phyloP scores from a whole-genome alignment of 2,797 vertebrate species.

The Coilia nasus region DNA sequence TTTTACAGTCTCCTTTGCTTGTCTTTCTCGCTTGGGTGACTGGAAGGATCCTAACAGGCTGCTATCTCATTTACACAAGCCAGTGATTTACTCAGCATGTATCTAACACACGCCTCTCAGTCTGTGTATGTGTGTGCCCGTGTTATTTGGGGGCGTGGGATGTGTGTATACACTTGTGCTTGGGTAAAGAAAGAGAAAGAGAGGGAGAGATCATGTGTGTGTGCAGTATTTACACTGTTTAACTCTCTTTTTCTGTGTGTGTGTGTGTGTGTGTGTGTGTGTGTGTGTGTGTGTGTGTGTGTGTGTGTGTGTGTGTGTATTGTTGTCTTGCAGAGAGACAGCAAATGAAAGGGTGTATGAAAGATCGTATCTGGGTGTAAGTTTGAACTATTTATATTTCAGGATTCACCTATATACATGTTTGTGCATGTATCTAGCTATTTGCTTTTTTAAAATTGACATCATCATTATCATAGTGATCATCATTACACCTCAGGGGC shows the following conservation, averaged over 20 bases:
- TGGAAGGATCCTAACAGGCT: slow-evolving; percentile 12
- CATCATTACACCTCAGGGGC: too few relatives aligned
- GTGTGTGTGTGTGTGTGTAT: too few relatives aligned
- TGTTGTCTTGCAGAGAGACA: not conserved
- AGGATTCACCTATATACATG: too few relatives aligned
- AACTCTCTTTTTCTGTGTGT: too few relatives aligned
- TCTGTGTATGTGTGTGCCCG: not conserved
- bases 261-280: not conserved
- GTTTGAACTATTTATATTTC: too few relatives aligned
- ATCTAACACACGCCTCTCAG: not conserved
- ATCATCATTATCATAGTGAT: not conserved
- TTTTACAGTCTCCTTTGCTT: not conserved
- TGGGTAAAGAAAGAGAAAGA: slow-evolving; percentile 8
- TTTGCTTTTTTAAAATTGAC: not conserved
- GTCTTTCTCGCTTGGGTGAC: not conserved
- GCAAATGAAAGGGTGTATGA: not conserved
- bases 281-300: not conserved
- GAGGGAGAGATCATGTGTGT: too few relatives aligned
- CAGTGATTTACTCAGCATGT: slow-evolving; percentile 9
- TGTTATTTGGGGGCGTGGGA: too few relatives aligned
- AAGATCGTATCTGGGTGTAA: too few relatives aligned
- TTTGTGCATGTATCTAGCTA: not conserved
- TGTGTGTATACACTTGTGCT: not conserved
- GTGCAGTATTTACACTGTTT: too few relatives aligned
- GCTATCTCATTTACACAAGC: slow-evolving; percentile 20